These are phyloP conservation scores for Belonocnema kinseyi DNA, from an alignment of 1,140 invertebrate species.

Conservation along the genomic window DNA sequence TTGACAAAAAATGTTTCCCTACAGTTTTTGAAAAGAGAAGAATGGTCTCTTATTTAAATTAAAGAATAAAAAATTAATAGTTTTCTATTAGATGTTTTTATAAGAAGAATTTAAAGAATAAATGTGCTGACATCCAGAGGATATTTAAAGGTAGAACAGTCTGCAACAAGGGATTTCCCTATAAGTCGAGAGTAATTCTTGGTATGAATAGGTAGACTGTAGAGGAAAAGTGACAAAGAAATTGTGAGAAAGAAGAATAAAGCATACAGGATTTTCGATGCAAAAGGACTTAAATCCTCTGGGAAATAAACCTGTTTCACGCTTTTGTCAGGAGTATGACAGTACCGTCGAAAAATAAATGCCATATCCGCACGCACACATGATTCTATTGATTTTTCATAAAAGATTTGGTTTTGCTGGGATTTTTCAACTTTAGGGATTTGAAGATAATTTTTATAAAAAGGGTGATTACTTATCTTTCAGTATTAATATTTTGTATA, in stretches of 20 bases:
- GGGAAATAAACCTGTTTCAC: conserved; percentile 13
- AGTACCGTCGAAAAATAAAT: neutral
- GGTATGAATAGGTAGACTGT: neutral
- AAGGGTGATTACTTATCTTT: too few relatives aligned
- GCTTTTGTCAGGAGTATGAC: neutral
- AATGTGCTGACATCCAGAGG: too few relatives aligned
- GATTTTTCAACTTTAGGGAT: too few relatives aligned
- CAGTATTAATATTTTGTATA: too few relatives aligned
- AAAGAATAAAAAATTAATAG: too few relatives aligned
- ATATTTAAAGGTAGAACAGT: neutral
- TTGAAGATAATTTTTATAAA: too few relatives aligned
- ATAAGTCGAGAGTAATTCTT: conserved; percentile 1
- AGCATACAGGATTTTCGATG: conserved; percentile 1
- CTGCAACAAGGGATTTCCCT: neutral
- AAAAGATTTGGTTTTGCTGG: neutral
- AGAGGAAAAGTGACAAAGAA: neutral
- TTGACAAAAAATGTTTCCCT: too few relatives aligned
- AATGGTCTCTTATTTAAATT: too few relatives aligned
- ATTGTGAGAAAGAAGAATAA: neutral
- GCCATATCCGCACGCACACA: neutral
- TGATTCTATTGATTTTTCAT: neutral
- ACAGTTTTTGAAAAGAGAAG: too few relatives aligned
- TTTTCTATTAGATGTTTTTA: too few relatives aligned
- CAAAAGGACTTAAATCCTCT: conserved; percentile 18
- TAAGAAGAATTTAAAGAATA: too few relatives aligned